These are phyloP conservation scores for Cinclus mexicanus DNA, from an alignment of 2,113 vertebrate genomes.

Conservation along the genomic window DNA sequence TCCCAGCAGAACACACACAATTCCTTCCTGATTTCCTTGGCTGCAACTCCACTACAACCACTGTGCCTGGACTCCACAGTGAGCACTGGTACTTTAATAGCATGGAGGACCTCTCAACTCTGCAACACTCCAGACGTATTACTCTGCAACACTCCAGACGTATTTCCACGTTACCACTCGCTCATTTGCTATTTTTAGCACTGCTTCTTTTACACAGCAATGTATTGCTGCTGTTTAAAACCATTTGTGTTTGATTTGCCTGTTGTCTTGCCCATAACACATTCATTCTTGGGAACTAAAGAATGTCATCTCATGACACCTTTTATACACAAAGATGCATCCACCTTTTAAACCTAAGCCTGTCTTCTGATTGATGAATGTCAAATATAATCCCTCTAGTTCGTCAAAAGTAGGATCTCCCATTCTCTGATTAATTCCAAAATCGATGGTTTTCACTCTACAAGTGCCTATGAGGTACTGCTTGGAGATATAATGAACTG, in stretches of 20 bases:
- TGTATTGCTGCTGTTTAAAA: neutral
- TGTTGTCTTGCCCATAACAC: neutral
- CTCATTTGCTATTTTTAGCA: neutral
- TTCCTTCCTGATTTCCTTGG: neutral
- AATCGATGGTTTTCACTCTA: neutral
- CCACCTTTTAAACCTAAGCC: neutral
- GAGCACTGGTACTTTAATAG: neutral
- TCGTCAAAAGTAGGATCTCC: neutral
- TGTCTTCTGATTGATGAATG: neutral
- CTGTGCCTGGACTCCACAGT: neutral
- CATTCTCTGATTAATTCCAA: neutral
- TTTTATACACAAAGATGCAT: neutral
- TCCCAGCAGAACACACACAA: constrained; percentile 24
- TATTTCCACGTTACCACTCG: neutral
- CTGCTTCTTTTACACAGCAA: neutral
- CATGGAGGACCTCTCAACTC: neutral
- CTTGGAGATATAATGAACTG: neutral
- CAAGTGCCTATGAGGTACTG: neutral
- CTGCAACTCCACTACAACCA: neutral
- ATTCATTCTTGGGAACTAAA: neutral
- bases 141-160: neutral
- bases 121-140: neutral
- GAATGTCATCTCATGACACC: neutral
- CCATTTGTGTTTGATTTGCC: neutral
- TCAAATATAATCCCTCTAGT: neutral